Evolutionary conservation across 2,797 vertebrate species (phyloP).

Genomic region (Bovichtus diacanthus): DNA sequence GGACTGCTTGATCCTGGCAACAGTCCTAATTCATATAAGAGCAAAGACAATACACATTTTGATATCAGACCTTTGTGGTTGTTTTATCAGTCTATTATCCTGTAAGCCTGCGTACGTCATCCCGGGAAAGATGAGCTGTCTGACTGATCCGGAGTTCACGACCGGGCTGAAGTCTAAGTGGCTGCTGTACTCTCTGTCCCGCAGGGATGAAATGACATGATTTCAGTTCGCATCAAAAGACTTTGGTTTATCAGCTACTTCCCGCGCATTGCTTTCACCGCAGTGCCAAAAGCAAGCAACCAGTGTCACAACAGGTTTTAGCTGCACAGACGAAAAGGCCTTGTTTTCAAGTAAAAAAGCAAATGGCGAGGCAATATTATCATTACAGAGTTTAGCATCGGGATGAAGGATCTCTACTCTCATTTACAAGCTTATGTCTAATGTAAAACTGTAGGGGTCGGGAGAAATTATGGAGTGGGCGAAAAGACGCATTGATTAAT

Average conservation of each 20-base stretch:
- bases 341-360: not conserved
- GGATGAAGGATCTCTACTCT: not conserved
- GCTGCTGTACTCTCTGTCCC: constrained; percentile 16
- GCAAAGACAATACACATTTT: not conserved
- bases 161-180: constrained; percentile 32
- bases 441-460: not conserved
- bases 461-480: not conserved
- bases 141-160: constrained; percentile 26
- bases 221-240: constrained; percentile 14
- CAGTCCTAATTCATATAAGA: not conserved
- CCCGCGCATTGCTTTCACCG: not conserved
- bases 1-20: not conserved
- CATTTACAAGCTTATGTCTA: not conserved
- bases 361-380: not conserved
- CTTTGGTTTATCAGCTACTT: constrained; percentile 7
- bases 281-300: constrained; percentile 30
- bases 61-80: not conserved
- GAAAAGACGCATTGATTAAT: not conserved
- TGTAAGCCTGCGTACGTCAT: constrained; percentile 19
- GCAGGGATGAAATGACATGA: constrained; percentile 19
- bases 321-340: not conserved
- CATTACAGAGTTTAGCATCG: not conserved
- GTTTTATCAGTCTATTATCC: constrained; percentile 11
- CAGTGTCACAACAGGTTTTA: not conserved
- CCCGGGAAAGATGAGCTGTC: constrained; percentile 35